Conservation (phyloP, 2,888 invertebrate species). For the Meliscaeva auricollis region DNA sequence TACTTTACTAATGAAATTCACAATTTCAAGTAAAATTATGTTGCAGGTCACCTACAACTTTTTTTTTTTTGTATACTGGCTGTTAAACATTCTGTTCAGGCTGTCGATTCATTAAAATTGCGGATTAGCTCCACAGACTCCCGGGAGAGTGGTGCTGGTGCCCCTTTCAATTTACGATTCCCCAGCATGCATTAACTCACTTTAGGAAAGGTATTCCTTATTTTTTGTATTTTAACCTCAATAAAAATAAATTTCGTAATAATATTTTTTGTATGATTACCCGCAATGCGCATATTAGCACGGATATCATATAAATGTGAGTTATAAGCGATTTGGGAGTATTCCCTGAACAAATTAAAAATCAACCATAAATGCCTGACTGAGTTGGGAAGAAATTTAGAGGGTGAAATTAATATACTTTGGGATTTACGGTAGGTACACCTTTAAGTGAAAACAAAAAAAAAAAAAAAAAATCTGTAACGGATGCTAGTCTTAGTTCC, state of each 20-base stretch:
- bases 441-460: background rate
- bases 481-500: background rate
- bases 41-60: background rate
- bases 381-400: too few species aligned
- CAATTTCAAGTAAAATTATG: background rate
- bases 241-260: background rate
- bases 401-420: background rate
- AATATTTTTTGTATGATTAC: too few species aligned
- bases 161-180: constrained; percentile 1
- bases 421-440: background rate
- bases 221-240: background rate
- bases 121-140: constrained; percentile 10
- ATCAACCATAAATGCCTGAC: too few species aligned
- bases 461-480: background rate
- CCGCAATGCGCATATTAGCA: too few species aligned
- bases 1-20: background rate
- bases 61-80: background rate
- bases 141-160: background rate
- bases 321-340: too few species aligned
- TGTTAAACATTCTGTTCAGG: constrained; percentile 8
- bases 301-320: too few species aligned
- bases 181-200: background rate
- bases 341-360: too few species aligned
- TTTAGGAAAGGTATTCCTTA: background rate
- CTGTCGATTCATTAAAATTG: constrained; percentile 22